Evolutionary conservation across 2,797 vertebrate genomes (phyloP), one percentile per base, ranked within the genome.

Genomic region (Menidia menidia): DNA sequence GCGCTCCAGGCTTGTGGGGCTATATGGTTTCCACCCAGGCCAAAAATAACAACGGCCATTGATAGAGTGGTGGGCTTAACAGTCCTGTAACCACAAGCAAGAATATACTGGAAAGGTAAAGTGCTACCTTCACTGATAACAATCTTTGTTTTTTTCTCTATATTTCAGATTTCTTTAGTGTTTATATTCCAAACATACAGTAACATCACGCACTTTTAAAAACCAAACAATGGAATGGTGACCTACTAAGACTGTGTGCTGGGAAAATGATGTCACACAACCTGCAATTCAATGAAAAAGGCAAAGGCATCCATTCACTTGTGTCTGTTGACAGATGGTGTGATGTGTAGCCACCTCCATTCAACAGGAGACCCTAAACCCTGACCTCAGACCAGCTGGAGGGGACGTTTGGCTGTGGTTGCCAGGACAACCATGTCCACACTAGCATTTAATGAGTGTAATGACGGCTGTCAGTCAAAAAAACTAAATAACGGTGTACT

Each of bases 41-140:
- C 91, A 91, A 92, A 94, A 94, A 95, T 92, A 94, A 92, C 90
- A 88, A 60, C 82, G 75, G 83, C 82, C 86, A 88, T 88, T 85
- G 78, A 89, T 84, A 83, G 77, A 88, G 87, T 67, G 76, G 84
- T 64, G 63, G 60, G 50, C 60, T 78, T 70, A 54, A 65, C 57
- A 16, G 78, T 73, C 31, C 75, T 66, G 54, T 58, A 64, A 73
- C 45, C 56, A 77, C 19, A 60, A 60, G 63, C 54, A 50, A 68
- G 64, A 61, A 71, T 69, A 58, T 39, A 56, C 48, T 32, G 70
- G 69, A 56, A 71, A 64, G 45, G 18, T 62, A 30, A 50, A 60
- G 4, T 0, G 0, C 55, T 71, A 55, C 35, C 41, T 67, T 44
- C 7, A 45, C 51, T 19, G 44, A 59, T 39, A n/a, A 25, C 30